Percentiles rank a stretch among this genome's conserved stretches.
These are phyloP conservation scores for Leucophora obtusa DNA, from an alignment of 2,888 invertebrate genomes.

Conservation along the genomic window DNA sequence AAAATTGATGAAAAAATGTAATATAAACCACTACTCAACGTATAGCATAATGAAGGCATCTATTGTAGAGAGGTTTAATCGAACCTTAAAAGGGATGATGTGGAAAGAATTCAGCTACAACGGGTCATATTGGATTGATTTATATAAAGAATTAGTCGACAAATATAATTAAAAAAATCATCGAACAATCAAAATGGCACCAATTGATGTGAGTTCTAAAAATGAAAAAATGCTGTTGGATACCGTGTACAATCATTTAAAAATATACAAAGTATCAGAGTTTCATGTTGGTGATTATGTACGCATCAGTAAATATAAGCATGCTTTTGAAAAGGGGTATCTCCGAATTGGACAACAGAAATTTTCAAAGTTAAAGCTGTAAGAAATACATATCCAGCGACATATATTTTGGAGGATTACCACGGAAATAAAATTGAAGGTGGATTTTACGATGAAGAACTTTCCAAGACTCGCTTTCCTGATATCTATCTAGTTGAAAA, in stretches of 20 bases:
- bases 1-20: slow-evolving; percentile 40
- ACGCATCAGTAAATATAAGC: slow-evolving; percentile 63
- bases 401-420: slow-evolving; percentile 66
- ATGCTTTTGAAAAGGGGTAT: slow-evolving; percentile 66
- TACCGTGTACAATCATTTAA: slow-evolving; percentile 47
- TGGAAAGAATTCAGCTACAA: slow-evolving; percentile 69
- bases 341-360: slow-evolving; percentile 71
- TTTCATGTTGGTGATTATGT: slow-evolving; percentile 54
- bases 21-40: slow-evolving; percentile 65
- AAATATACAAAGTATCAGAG: slow-evolving; percentile 50
- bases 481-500: slow-evolving; percentile 73
- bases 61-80: not conserved
- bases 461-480: slow-evolving; percentile 69
- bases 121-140: slow-evolving; percentile 70
- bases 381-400: slow-evolving; percentile 67
- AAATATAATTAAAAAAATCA: slow-evolving; percentile 67
- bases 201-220: slow-evolving; percentile 49
- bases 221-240: slow-evolving; percentile 47
- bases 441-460: slow-evolving; percentile 71
- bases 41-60: not conserved
- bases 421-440: slow-evolving; percentile 55
- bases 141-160: slow-evolving; percentile 63
- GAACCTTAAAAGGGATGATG: slow-evolving; percentile 62
- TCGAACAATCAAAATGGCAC: slow-evolving; percentile 56
- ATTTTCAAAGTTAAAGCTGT: slow-evolving; percentile 69